phyloP scores from a whole-genome alignment of 1,140 invertebrate genomes.

The Trissolcus basalis region DNA sequence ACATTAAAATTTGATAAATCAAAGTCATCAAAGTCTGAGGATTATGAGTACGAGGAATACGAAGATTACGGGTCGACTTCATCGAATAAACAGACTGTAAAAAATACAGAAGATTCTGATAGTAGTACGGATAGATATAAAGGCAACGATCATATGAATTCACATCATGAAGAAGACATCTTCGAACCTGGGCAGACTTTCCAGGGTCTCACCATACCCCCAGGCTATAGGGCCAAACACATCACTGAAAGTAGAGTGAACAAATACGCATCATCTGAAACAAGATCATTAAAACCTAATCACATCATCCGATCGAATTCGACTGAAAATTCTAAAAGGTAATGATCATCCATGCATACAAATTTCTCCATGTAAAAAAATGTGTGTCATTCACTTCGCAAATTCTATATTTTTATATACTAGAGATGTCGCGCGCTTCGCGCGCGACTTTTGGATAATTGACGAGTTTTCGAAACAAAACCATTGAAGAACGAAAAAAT shows the following conservation, averaged over 20 bases:
- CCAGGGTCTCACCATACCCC: slow-evolving; percentile 80
- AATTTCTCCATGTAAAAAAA: too few relatives aligned
- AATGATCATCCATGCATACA: too few relatives aligned
- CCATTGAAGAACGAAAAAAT: too few relatives aligned
- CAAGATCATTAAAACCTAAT: slow-evolving; percentile 63
- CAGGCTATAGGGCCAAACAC: slow-evolving; percentile 81
- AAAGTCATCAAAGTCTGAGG: slow-evolving; percentile 68
- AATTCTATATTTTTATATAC: too few relatives aligned
- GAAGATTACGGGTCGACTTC: slow-evolving; percentile 66
- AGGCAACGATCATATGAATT: slow-evolving; percentile 1
- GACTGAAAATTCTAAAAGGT: slow-evolving; percentile 29
- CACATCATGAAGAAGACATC: slow-evolving; percentile 60
- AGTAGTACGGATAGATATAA: slow-evolving; percentile 5
- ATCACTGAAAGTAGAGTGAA: slow-evolving; percentile 70
- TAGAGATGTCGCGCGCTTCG: too few relatives aligned
- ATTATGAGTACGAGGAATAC: slow-evolving; percentile 73
- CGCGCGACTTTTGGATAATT: too few relatives aligned
- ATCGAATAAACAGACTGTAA: slow-evolving; percentile 46
- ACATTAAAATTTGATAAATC: slow-evolving; percentile 67
- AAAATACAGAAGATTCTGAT: slow-evolving; percentile 29
- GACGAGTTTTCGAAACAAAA: too few relatives aligned
- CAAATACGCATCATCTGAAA: slow-evolving; percentile 59
- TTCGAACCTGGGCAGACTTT: slow-evolving; percentile 80
- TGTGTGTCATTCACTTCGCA: too few relatives aligned
- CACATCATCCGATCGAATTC: slow-evolving; percentile 37